phyloP scores from a whole-genome alignment of 2,797 vertebrate genomes.

The Enteromius afrohamiltoni region DNA sequence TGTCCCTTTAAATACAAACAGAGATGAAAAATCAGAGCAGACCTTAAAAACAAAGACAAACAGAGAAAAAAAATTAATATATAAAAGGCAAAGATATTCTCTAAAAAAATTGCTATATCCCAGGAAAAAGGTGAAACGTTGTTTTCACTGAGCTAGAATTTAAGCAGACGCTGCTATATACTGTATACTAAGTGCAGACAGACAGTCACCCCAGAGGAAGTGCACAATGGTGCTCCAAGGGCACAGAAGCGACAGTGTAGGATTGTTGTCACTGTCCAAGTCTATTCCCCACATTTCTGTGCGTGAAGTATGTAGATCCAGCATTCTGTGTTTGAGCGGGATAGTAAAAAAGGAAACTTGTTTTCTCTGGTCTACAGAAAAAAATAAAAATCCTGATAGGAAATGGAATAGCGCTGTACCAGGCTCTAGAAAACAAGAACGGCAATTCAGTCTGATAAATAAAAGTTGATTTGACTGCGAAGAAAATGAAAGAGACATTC shows the following conservation, averaged over 20 bases:
- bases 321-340: constrained; percentile 54
- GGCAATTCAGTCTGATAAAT: constrained; percentile 14
- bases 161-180: not conserved
- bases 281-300: constrained; percentile 45
- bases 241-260: constrained; percentile 9
- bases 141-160: not conserved
- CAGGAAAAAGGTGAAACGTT: not conserved
- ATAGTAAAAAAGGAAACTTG: not conserved
- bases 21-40: not conserved
- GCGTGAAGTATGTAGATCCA: constrained; percentile 53
- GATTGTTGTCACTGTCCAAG: constrained; percentile 12
- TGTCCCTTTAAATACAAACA: not conserved
- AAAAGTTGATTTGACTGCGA: constrained; percentile 14
- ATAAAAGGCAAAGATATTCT: not conserved
- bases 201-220: constrained; percentile 16
- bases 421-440: constrained; percentile 21
- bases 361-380: not conserved
- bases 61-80: not conserved
- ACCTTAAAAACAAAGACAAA: not conserved
- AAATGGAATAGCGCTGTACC: constrained; percentile 4
- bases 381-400: not conserved
- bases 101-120: constrained; percentile 10
- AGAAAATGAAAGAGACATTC: constrained; percentile 17
- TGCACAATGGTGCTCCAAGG: constrained; percentile 28
- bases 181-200: constrained; percentile 3